These are phyloP conservation scores for Apomyelois bistriatella DNA, from an alignment of 2,888 invertebrate genomes.

Conservation along the genomic window DNA sequence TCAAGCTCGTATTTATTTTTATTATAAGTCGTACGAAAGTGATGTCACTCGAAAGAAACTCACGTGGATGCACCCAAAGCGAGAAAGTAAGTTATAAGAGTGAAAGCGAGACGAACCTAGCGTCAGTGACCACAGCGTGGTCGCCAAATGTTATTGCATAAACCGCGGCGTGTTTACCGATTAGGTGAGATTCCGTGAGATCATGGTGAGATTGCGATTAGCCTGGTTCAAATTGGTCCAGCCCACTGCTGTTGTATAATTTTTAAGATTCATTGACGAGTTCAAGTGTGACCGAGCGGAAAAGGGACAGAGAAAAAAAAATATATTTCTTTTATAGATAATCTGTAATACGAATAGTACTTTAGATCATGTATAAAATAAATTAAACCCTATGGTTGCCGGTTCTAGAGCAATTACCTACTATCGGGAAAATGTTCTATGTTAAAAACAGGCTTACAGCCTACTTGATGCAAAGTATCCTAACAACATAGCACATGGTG, in stretches of 20 bases:
- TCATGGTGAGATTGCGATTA: slow-evolving; percentile 28
- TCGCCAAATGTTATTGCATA: slow-evolving; percentile 62
- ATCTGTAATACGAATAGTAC: no score
- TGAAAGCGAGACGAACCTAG: slow-evolving; percentile 59
- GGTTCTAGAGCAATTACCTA: no score
- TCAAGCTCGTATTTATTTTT: not conserved
- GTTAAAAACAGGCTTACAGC: no score
- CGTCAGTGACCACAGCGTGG: slow-evolving; percentile 45
- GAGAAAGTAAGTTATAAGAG: slow-evolving; percentile 65
- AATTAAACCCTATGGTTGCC: no score
- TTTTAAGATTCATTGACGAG: no score
- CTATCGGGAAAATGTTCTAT: no score
- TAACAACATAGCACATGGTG: no score
- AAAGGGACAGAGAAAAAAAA: no score
- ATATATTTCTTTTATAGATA: no score
- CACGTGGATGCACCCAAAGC: slow-evolving; percentile 42
- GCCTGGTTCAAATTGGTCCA: slow-evolving; percentile 13
- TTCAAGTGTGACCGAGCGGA: no score
- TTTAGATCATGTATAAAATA: no score
- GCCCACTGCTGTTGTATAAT: not conserved
- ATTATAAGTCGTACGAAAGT: not conserved
- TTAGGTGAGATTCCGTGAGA: slow-evolving; percentile 44
- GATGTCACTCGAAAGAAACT: not conserved
- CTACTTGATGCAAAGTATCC: no score
- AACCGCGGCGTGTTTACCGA: slow-evolving; percentile 57